Evolutionary conservation across 2,797 vertebrate species (phyloP).

Genomic region (Sebastes kiyomatsui): DNA sequence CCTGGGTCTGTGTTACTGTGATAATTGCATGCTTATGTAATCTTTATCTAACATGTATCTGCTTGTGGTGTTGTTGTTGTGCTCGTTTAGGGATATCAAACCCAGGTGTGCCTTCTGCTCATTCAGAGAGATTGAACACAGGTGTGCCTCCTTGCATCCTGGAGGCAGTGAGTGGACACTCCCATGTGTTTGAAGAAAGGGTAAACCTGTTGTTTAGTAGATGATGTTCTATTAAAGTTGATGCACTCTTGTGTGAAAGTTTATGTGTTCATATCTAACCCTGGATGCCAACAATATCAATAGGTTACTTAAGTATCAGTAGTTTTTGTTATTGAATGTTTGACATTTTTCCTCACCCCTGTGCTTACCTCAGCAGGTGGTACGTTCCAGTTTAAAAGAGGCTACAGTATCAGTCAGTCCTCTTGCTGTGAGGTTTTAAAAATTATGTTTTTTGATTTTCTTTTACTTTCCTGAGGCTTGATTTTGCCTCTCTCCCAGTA

Average conservation of each 20-base stretch:
- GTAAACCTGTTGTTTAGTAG: background rate
- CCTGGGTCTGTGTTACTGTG: background rate
- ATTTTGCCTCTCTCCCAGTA: background rate
- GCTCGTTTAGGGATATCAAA: background rate
- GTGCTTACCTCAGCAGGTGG: conserved; percentile 12
- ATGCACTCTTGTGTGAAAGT: background rate
- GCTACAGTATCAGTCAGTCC: background rate
- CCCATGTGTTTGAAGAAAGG: background rate
- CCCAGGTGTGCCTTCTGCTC: conserved; percentile 1
- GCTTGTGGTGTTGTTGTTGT: background rate
- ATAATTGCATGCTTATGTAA: background rate
- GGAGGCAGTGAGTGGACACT: background rate
- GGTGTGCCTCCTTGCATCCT: conserved; percentile 6
- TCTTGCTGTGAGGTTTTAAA: background rate
- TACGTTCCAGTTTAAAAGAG: background rate
- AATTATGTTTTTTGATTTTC: background rate
- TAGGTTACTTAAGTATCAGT: background rate
- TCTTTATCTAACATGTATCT: background rate
- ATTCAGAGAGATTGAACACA: background rate
- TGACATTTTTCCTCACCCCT: background rate
- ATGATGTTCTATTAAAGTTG: background rate
- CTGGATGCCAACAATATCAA: background rate
- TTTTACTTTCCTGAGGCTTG: background rate
- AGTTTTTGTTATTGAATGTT: background rate
- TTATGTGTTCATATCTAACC: background rate